Evolutionary conservation across 1,140 invertebrate genomes (phyloP).

Genomic region (Caerostris extrusa): DNA sequence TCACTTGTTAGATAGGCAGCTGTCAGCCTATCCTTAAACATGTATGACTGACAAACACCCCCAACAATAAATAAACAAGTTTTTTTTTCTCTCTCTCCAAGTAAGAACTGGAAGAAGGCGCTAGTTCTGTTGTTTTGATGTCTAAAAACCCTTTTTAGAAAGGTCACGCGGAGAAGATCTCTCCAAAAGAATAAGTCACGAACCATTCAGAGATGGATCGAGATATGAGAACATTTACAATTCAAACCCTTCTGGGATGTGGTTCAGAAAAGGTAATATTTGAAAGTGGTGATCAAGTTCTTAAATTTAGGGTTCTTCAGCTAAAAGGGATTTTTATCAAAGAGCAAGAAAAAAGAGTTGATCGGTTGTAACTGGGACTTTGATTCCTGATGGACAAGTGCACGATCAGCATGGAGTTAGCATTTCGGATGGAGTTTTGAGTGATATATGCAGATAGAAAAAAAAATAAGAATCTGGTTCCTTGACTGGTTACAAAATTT

Average conservation of each 20-base stretch:
- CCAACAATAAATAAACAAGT: conserved; percentile 39
- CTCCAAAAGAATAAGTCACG: conserved; percentile 30
- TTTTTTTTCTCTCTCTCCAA: not conserved
- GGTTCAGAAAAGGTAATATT: not conserved
- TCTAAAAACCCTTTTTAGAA: conserved; percentile 41
- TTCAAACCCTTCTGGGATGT: not conserved
- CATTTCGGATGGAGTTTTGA: too few species aligned
- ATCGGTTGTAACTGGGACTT: not conserved
- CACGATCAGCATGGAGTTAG: not conserved
- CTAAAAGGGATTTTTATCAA: not conserved
- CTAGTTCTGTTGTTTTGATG: conserved; percentile 49
- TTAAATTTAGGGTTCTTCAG: not conserved
- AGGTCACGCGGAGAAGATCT: conserved; percentile 21
- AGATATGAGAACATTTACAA: conserved; percentile 33
- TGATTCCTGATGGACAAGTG: not conserved
- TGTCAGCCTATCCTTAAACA: conserved; percentile 39
- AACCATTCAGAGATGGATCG: conserved; percentile 34
- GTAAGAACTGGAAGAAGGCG: not conserved
- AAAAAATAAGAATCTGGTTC: too few species aligned
- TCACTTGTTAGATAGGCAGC: conserved; percentile 34
- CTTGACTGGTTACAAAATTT: too few species aligned
- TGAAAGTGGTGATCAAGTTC: not conserved
- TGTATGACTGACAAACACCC: conserved; percentile 4
- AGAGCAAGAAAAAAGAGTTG: not conserved
- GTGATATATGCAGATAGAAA: too few species aligned